phyloP scores from a whole-genome alignment of 2,797 vertebrate genomes.

The Darevskia mixta region DNA sequence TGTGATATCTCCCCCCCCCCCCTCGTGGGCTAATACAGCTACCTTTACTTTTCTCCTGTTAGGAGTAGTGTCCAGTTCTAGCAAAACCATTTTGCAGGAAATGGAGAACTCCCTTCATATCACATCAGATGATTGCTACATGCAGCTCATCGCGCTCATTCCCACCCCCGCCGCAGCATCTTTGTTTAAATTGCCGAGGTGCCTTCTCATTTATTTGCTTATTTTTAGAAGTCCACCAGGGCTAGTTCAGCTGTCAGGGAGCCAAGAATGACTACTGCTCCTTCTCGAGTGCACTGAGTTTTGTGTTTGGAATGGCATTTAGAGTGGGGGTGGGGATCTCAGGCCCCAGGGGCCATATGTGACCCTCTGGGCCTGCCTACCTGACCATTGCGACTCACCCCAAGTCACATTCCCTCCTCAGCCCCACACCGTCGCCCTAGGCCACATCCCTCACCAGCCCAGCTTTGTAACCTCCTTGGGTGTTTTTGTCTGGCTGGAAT shows the following conservation, averaged over 20 bases:
- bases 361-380: no score
- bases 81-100: background rate
- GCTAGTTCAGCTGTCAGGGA: background rate
- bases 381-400: no score
- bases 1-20: background rate
- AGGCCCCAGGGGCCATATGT: no score
- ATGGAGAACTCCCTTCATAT: background rate
- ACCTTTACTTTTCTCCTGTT: background rate
- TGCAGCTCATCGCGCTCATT: background rate
- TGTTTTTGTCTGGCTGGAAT: no score
- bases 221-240: background rate
- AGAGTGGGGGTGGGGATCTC: no score
- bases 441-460: no score
- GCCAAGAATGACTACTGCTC: background rate
- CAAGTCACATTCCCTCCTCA: no score
- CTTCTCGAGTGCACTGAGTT: background rate
- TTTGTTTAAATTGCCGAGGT: background rate
- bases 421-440: no score
- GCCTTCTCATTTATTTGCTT: background rate
- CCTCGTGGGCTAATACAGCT: background rate
- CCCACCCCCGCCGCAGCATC: background rate
- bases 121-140: background rate
- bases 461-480: no score
- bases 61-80: background rate
- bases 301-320: background rate